Percentiles rank a stretch among this genome's conserved stretches.
Evolutionary conservation across 2,888 invertebrate species (phyloP).

Genomic region (Hirtodrosophila alboralis): DNA sequence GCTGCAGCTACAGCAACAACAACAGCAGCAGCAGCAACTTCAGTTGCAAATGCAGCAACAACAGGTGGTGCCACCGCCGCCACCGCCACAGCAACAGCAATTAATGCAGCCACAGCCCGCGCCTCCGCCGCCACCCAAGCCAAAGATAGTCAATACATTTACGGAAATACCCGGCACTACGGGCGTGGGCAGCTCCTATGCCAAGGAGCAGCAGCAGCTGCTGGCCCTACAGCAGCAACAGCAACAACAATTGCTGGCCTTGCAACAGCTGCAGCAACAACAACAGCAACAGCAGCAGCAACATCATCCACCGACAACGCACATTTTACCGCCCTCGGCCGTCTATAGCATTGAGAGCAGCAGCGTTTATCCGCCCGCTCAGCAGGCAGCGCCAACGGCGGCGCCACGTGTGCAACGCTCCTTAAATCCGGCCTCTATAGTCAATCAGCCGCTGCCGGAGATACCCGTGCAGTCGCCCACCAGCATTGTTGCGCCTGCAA

Average conservation of each 20-base stretch:
- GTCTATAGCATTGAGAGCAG: conserved; percentile 84
- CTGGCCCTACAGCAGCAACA: conserved; percentile 59
- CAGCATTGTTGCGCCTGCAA: conserved; percentile 52
- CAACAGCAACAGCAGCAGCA: conserved; percentile 70
- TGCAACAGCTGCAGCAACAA: conserved; percentile 66
- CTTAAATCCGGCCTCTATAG: conserved; percentile 83
- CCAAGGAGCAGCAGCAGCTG: conserved; percentile 78
- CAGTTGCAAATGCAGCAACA: conserved; percentile 59
- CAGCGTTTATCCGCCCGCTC: conserved; percentile 51
- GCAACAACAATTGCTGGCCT: conserved; percentile 59
- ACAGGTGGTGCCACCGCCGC: conserved; percentile 53
- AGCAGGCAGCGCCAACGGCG: conserved; percentile 54
- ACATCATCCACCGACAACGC: conserved; percentile 80
- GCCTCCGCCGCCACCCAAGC: conserved; percentile 79
- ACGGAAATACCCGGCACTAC: conserved; percentile 84
- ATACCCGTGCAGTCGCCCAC: conserved; percentile 80
- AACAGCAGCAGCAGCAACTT: conserved; percentile 56
- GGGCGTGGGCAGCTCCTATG: conserved; percentile 83
- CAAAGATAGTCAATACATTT: conserved; percentile 83
- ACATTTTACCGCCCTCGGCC: conserved; percentile 82
- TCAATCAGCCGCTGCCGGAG: conserved; percentile 84
- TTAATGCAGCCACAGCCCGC: conserved; percentile 70
- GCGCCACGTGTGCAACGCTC: conserved; percentile 70
- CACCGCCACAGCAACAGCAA: conserved; percentile 52
- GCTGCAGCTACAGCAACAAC: conserved; percentile 43